These are phyloP conservation scores for Etheostoma spectabile DNA, from an alignment of 2,113 vertebrate species.

Conservation along the genomic window DNA sequence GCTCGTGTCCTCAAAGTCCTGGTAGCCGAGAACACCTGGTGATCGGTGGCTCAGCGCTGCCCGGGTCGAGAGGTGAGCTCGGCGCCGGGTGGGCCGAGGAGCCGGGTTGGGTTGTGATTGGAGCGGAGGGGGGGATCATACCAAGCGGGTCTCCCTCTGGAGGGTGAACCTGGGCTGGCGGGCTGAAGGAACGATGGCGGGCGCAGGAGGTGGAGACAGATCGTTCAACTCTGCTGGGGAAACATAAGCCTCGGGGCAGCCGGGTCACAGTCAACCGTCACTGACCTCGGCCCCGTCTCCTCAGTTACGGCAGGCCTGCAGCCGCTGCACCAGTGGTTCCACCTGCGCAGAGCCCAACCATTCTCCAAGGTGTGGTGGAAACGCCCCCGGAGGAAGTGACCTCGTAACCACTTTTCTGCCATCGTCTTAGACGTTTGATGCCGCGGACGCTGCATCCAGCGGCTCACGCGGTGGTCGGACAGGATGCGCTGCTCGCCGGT, in stretches of 20 bases:
- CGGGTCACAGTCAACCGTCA: slow-evolving; percentile 83
- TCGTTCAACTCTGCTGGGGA: slow-evolving; percentile 67
- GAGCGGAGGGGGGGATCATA: slow-evolving; percentile 70
- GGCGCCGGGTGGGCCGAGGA: slow-evolving; percentile 29
- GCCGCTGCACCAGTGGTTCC: slow-evolving; percentile 92
- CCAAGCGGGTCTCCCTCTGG: slow-evolving; percentile 85
- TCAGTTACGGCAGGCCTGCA: slow-evolving; percentile 84
- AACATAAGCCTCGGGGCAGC: slow-evolving; percentile 59
- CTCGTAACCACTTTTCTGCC: slow-evolving; percentile 97
- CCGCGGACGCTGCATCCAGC: slow-evolving; percentile 90
- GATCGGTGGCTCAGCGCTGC: slow-evolving; percentile 88
- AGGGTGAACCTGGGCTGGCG: slow-evolving; percentile 87
- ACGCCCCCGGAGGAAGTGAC: slow-evolving; percentile 89
- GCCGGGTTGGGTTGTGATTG: slow-evolving; percentile 69
- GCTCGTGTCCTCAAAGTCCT: slow-evolving; percentile 92
- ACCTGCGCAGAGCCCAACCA: slow-evolving; percentile 92
- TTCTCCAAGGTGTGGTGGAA: slow-evolving; percentile 90
- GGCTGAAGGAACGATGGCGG: slow-evolving; percentile 76
- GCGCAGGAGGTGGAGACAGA: slow-evolving; percentile 81
- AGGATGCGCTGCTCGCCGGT: slow-evolving; percentile 96
- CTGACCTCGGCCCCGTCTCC: slow-evolving; percentile 78
- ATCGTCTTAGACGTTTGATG: slow-evolving; percentile 95
- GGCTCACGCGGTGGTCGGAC: slow-evolving; percentile 90
- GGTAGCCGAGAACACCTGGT: slow-evolving; percentile 99
- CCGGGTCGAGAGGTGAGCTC: slow-evolving; percentile 64